Evolutionary conservation across 2,113 vertebrate genomes (phyloP), one percentile per base, ranked within the genome.

Genomic region (Marmota monax): DNA sequence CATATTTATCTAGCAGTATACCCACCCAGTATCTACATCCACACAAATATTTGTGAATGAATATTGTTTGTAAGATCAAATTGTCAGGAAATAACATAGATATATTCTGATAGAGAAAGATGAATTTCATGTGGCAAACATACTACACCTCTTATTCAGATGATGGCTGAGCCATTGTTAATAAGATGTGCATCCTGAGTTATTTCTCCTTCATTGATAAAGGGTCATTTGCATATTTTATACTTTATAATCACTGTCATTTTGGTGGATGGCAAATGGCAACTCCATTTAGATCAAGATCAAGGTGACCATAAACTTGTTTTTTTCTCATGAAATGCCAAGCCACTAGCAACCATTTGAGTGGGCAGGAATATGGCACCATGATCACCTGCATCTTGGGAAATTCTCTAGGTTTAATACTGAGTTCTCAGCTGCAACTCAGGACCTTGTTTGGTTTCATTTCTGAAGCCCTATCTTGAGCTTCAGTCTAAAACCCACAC

Each of bases 251-350:
- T 74, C 42, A 45, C 10, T 67, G 9, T 22, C 10, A 4, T 84
- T 67, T 90, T 84, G 70, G 56, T 45, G 73, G 63, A 23, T 20
- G 70, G 10, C 65, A 67, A 58, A 13, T 32, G 23, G 48, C 45
- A 78, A 76, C 32, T 79, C 56, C 76, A 23, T 18, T 69, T n/a
- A 83, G n/a, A n/a, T 83, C 23, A 78, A 91, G 73, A 67, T 18
- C 4, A 10, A 76, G 12, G 3, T 27, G 0, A 27, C 7, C 1
- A 23, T 84, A 45, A 58, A 34, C 8, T 63, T 23, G 14, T 27
- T 25, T n/a, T 56, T 53, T 18, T 20, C 7, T 2, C 13, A 18
- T 58, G 25, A 84, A 61, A 67, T 80, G 72, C 14, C 7, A 69
- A 14, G 39, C 11, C 4, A 2, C 23, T 63, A 34, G 27, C 63